These are phyloP conservation scores for Sinosuthora webbiana DNA, from an alignment of 2,113 vertebrate genomes.

Conservation along the genomic window DNA sequence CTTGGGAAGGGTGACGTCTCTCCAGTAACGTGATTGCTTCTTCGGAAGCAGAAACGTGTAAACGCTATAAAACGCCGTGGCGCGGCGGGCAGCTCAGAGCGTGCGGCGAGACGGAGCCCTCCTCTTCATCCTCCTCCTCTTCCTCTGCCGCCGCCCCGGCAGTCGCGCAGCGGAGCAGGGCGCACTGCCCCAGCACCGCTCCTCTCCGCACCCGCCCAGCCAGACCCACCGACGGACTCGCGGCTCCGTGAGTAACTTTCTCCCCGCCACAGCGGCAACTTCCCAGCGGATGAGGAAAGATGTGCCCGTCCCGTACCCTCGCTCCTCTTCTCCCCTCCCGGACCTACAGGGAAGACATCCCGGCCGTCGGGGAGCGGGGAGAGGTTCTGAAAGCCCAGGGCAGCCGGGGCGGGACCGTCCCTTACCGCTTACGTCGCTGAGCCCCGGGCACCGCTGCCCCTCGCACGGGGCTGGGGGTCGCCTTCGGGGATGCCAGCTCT, in stretches of 20 bases:
- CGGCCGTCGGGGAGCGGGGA: background rate
- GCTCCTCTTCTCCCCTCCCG: background rate
- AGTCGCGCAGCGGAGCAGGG: background rate
- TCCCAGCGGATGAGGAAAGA: background rate
- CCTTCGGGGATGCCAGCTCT: background rate
- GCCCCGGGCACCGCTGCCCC: background rate
- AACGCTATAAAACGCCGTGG: constrained; percentile 84
- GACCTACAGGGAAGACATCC: background rate
- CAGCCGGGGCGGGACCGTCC: background rate
- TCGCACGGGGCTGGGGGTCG: too few relatives aligned
- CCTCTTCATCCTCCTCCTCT: background rate
- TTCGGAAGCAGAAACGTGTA: constrained; percentile 70
- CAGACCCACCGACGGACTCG: constrained; percentile 2
- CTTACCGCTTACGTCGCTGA: background rate
- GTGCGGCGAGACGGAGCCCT: constrained; percentile 53
- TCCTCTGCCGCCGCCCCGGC: background rate
- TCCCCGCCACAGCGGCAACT: background rate
- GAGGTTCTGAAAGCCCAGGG: background rate
- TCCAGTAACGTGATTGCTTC: constrained; percentile 77
- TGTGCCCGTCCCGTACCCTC: background rate
- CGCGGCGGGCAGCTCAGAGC: constrained; percentile 66
- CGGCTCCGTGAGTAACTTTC: constrained; percentile 59
- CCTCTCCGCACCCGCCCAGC: constrained; percentile 73
- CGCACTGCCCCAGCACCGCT: constrained; percentile 70
- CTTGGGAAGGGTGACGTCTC: constrained; percentile 87